phyloP scores from a whole-genome alignment of 2,888 invertebrate genomes.

The Azorinus chamasolen region DNA sequence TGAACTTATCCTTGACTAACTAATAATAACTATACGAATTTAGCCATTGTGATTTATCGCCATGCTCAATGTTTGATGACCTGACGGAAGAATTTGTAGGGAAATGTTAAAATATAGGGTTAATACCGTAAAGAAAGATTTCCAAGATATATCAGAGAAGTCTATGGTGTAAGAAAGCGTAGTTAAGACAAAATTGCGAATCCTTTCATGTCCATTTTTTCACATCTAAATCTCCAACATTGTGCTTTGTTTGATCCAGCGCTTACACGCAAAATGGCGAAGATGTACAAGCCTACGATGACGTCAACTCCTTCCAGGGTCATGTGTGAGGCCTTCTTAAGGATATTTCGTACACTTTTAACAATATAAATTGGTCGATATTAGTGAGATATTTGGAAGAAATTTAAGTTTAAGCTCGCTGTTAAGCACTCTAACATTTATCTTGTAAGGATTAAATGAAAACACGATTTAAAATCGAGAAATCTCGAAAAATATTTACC shows the following conservation, averaged over 20 bases:
- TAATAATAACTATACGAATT: no score
- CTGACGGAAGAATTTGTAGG: slow-evolving; percentile 10
- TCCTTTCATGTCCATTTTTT: slow-evolving; percentile 57
- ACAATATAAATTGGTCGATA: no score
- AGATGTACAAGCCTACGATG: slow-evolving; percentile 16
- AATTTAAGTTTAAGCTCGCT: no score
- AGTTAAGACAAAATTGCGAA: slow-evolving; percentile 48
- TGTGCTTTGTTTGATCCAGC: slow-evolving; percentile 29
- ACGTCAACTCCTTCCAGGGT: slow-evolving; percentile 42
- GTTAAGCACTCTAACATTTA: no score
- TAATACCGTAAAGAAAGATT: slow-evolving; percentile 52
- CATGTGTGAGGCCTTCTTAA: neutral
- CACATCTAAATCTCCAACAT: slow-evolving; percentile 43
- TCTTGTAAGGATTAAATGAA: no score
- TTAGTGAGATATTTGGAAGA: no score
- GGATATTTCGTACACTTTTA: no score
- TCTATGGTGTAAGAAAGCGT: slow-evolving; percentile 40
- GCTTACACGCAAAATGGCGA: slow-evolving; percentile 61
- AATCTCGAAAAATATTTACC: no score
- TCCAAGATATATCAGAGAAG: slow-evolving; percentile 28
- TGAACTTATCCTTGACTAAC: no score
- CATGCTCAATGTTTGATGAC: neutral
- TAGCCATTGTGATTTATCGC: neutral
- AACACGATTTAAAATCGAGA: no score
- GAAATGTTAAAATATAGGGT: slow-evolving; percentile 40